Evolutionary conservation across 2,797 vertebrate species (phyloP).

Genomic region (Sebastolobus altivelis): DNA sequence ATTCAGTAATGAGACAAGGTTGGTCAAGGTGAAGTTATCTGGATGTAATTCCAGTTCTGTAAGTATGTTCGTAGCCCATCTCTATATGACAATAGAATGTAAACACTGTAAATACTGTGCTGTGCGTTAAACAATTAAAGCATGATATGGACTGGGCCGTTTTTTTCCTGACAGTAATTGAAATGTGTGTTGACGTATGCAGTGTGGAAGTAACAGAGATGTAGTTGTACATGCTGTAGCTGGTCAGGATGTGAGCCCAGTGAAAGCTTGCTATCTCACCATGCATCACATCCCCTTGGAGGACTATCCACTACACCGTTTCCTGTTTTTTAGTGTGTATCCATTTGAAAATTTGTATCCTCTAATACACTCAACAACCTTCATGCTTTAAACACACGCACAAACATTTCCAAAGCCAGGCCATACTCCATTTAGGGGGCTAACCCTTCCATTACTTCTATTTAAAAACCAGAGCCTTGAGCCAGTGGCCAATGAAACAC

Average conservation of each 20-base stretch:
- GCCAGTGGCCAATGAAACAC: constrained; percentile 63
- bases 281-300: constrained; percentile 1
- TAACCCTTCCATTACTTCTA: constrained; percentile 61
- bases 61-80: not conserved
- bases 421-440: constrained; percentile 40
- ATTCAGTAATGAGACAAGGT: not conserved
- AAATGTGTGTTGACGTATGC: not conserved
- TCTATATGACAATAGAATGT: not conserved
- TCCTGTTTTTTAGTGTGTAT: not conserved
- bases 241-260: not conserved
- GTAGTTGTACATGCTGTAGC: not conserved
- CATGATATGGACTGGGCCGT: not conserved
- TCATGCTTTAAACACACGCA: constrained; percentile 9
- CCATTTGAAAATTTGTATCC: not conserved
- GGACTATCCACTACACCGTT: not conserved
- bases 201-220: not conserved
- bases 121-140: not conserved
- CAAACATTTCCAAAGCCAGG: constrained; percentile 33
- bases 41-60: not conserved
- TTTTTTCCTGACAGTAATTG: not conserved
- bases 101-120: not conserved
- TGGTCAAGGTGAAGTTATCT: not conserved
- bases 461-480: constrained; percentile 74
- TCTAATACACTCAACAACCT: constrained; percentile 8
- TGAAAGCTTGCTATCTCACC: not conserved